A percentile compares a stretch with the other conserved stretches of the same genome.
Evolutionary conservation across 2,113 vertebrate genomes (phyloP).

Genomic region (Atlantisia rogersi): DNA sequence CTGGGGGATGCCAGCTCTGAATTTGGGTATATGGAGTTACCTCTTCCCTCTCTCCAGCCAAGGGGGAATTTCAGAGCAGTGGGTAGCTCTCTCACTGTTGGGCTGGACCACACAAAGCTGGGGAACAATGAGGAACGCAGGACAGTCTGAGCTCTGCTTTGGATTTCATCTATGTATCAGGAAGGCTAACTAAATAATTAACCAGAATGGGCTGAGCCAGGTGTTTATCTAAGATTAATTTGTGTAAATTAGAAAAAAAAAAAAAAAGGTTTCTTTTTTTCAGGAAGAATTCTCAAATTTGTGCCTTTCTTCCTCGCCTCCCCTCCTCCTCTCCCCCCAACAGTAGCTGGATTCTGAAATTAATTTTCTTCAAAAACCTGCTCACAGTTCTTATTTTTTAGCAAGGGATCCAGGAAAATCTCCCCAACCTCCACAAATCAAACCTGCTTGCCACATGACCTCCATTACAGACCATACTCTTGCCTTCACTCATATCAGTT

Average conservation of each 20-base stretch:
- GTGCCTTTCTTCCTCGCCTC: background rate
- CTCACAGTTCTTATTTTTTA: background rate
- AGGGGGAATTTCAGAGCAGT: background rate
- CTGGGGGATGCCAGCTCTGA: background rate
- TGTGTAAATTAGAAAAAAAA: background rate
- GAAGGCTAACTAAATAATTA: background rate
- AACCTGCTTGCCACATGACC: background rate
- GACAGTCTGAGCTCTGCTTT: rapidly evolving
- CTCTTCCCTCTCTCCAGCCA: background rate
- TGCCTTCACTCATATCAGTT: background rate
- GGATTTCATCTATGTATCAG: background rate
- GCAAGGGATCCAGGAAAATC: background rate
- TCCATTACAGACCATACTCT: background rate
- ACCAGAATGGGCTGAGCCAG: background rate
- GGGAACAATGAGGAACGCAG: background rate
- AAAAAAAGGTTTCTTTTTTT: background rate
- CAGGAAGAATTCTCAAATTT: background rate
- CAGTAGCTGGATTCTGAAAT: background rate
- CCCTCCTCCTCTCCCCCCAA: no score
- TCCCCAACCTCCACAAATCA: background rate
- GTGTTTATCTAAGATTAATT: background rate
- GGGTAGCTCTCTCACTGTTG: background rate
- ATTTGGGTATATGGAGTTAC: rapidly evolving
- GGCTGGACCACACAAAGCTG: background rate
- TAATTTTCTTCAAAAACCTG: background rate